Base-by-base conservation (phyloP, 2,113 vertebrate species). In the Lipophrys pholis region DNA sequence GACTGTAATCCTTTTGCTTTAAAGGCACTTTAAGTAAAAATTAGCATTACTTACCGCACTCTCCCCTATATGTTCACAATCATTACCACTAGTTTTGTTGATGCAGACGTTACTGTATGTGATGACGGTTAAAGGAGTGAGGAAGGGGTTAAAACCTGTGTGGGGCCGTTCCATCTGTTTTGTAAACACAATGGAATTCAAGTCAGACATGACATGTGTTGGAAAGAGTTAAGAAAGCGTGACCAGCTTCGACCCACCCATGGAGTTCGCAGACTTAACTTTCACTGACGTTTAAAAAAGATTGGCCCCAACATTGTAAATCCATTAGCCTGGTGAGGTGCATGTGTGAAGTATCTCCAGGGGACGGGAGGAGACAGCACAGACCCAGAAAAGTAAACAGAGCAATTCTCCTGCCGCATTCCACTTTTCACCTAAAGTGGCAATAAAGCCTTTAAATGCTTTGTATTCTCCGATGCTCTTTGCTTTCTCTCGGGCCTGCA, bases 361-460 rank as follows among this genome's bases (percentile, higher is more conserved):
- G 12, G 8, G 42, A 40, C 7, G 12, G 45, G 50, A 49, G 57
- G 21, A 30, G 21, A 55, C 5, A 10, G 36, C 7, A 42, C 0
- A 36, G 54, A 64, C 35, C n/a, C 51, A 57, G 35, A 82, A 21
- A 73, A 43, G 63, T 17, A 76, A 72, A 55, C 5, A 53, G 21
- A 49, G 45, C 72, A 56, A 67, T 82, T 56, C 68, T 42, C 45
- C 15, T 52, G 48, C 39, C 14, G 42, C 66, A 53, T n/a, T 49
- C 41, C 21, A 39, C 67, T 62, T 65, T 62, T 66, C 36, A 12
- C 39, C 70, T 51, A 49, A 78, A 73, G 58, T 60, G 68, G 48
- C 62, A 50, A 72, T 77, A 68, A 82, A 57, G 48, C 76, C 55
- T 54, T 74, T 82, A 78, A 75, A 74, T 69, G 69, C 82, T 69